Percentiles rank a stretch among this genome's conserved stretches.
These are phyloP conservation scores for Myrmecobius fasciatus DNA, from an alignment of 2,113 vertebrate species.

Conservation along the genomic window DNA sequence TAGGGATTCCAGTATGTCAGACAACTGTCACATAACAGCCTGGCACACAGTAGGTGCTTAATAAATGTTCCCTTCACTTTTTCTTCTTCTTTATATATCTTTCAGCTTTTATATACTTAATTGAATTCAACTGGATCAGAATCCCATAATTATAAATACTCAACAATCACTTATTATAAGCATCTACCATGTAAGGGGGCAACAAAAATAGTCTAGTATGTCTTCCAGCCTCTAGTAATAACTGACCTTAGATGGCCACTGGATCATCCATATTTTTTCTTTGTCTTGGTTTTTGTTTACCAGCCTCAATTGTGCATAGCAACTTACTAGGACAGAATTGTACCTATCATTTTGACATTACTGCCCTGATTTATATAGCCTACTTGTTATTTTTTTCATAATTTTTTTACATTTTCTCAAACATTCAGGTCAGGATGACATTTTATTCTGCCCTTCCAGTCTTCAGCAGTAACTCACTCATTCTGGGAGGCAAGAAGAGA, in stretches of 20 bases:
- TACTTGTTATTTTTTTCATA: constrained; percentile 15
- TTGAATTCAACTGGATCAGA: neutral
- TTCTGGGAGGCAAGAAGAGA: constrained; percentile 26
- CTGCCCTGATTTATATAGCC: neutral
- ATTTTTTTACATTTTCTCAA: constrained; percentile 37
- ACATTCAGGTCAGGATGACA: constrained; percentile 57
- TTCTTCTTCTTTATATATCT: neutral
- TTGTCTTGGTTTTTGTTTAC: neutral
- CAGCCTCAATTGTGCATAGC: neutral
- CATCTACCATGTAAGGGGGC: neutral
- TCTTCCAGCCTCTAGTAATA: neutral
- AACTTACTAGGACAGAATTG: neutral
- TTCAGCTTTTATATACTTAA: neutral
- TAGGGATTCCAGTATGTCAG: no score
- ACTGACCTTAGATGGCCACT: neutral
- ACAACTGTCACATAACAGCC: neutral
- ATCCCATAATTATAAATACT: neutral
- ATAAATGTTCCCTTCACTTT: neutral
- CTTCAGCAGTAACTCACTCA: constrained; percentile 46
- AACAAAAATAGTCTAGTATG: neutral
- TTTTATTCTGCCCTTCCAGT: constrained; percentile 14
- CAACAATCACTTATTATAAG: neutral
- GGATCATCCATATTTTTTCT: neutral
- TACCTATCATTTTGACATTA: neutral
- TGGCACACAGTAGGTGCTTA: neutral